phyloP scores from a whole-genome alignment of 1,140 invertebrate genomes.

The Zaprionus camerounensis region DNA sequence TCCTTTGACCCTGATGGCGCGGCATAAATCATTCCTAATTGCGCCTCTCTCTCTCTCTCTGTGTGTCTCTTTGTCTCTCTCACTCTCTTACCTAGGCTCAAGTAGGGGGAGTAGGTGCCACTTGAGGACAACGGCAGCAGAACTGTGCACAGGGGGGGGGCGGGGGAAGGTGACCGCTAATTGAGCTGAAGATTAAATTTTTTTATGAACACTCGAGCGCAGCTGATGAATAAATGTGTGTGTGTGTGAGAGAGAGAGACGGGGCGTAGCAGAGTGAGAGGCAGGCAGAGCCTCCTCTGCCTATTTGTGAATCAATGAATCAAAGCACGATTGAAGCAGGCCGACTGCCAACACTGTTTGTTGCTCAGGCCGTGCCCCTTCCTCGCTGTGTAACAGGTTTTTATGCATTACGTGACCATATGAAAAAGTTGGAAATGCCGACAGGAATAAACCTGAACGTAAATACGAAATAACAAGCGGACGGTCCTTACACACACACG shows the following conservation, averaged over 20 bases:
- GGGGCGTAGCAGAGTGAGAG: neutral
- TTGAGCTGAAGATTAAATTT: conserved; percentile 66
- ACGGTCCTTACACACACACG: conserved; percentile 10
- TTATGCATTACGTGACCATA: conserved; percentile 77
- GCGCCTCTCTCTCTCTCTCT: conserved; percentile 9
- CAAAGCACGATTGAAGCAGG: conserved; percentile 55
- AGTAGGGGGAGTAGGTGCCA: neutral
- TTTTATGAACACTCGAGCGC: conserved; percentile 41
- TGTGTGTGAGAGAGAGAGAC: neutral
- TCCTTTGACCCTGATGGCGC: conserved; percentile 58
- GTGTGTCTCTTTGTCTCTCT: neutral
- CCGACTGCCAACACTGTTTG: conserved; percentile 14
- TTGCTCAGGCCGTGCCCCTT: neutral
- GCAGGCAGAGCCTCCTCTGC: neutral
- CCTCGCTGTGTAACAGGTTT: conserved; percentile 65
- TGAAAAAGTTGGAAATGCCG: conserved; percentile 43
- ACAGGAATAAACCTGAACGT: conserved; percentile 25
- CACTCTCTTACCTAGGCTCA: too few species aligned
- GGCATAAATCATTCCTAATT: conserved; percentile 79
- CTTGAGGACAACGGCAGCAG: conserved; percentile 20
- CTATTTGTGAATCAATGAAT: conserved; percentile 52
- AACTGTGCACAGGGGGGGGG: neutral
- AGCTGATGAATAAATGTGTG: conserved; percentile 7
- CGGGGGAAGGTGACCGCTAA: conserved; percentile 37
- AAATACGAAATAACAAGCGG: conserved; percentile 62